These are phyloP conservation scores for Cotesia congregata DNA, from an alignment of 2,888 invertebrate species.

Conservation along the genomic window DNA sequence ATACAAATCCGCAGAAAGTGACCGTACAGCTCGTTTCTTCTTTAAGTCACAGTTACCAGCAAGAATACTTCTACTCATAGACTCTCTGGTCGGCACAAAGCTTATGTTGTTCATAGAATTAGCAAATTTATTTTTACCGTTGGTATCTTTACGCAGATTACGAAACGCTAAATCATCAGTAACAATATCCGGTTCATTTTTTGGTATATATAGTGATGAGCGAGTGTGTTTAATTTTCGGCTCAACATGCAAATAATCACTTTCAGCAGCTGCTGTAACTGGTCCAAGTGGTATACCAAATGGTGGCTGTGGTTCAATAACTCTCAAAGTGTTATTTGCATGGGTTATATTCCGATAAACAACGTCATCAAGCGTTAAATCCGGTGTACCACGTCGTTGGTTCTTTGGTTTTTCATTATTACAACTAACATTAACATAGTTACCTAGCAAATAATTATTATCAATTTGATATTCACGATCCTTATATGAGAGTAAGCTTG, in stretches of 20 bases:
- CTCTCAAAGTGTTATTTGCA: constrained; percentile 79
- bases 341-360: constrained; percentile 85
- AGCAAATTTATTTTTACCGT: constrained; percentile 67
- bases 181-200: constrained; percentile 84
- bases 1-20: constrained; percentile 87
- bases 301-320: constrained; percentile 86
- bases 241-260: constrained; percentile 82
- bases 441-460: not conserved
- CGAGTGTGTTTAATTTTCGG: constrained; percentile 61
- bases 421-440: constrained; percentile 9
- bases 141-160: constrained; percentile 85
- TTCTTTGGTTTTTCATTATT: constrained; percentile 30
- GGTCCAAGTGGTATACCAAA: constrained; percentile 93
- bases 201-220: constrained; percentile 77
- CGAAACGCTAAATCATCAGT: constrained; percentile 91
- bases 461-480: not conserved
- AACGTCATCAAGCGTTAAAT: constrained; percentile 87
- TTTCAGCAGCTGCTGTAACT: constrained; percentile 83
- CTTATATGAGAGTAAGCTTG: constrained; percentile 71
- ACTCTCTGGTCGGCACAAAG: constrained; percentile 28
- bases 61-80: constrained; percentile 24
- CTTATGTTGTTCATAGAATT: constrained; percentile 26
- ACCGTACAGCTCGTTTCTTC: constrained; percentile 85
- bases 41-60: constrained; percentile 60
- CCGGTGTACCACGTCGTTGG: constrained; percentile 77